A percentile compares a stretch with the other conserved stretches of the same genome.
Evolutionary conservation across 2,113 vertebrate genomes (phyloP).

Genomic region (Mormoops blainvillei): DNA sequence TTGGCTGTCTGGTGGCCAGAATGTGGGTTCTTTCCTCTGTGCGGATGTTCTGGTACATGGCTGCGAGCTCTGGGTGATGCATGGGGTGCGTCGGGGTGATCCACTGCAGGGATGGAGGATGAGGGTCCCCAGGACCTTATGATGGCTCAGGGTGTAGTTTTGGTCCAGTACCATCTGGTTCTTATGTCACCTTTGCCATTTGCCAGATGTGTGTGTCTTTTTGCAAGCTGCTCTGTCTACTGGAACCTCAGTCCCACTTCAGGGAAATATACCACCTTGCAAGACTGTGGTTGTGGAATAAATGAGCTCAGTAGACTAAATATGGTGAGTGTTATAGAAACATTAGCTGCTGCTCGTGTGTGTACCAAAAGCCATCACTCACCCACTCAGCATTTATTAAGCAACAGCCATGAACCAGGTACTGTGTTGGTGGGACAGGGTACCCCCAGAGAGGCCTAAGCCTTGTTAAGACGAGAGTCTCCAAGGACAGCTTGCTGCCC

Average conservation of each 20-base stretch:
- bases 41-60: not conserved
- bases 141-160: not conserved
- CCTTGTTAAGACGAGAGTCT: not conserved
- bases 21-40: not conserved
- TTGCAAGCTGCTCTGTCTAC: not conserved
- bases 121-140: not conserved
- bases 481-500: not conserved
- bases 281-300: not conserved
- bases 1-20: not conserved
- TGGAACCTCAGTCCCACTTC: not conserved
- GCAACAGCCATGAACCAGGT: not conserved
- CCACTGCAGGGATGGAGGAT: not conserved
- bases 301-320: not conserved
- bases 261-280: not conserved
- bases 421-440: not conserved
- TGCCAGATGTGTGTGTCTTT: not conserved
- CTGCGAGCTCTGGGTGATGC: not conserved
- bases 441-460: not conserved
- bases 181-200: not conserved
- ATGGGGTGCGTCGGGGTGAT: not conserved
- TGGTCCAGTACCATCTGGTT: not conserved
- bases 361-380: not conserved
- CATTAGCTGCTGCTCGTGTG: not conserved
- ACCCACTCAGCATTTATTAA: not conserved
- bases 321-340: not conserved